A percentile compares a stretch with the other conserved stretches of the same genome.
Conservation (phyloP, 2,888 invertebrate genomes). For the Steinernema scapterisci region DNA sequence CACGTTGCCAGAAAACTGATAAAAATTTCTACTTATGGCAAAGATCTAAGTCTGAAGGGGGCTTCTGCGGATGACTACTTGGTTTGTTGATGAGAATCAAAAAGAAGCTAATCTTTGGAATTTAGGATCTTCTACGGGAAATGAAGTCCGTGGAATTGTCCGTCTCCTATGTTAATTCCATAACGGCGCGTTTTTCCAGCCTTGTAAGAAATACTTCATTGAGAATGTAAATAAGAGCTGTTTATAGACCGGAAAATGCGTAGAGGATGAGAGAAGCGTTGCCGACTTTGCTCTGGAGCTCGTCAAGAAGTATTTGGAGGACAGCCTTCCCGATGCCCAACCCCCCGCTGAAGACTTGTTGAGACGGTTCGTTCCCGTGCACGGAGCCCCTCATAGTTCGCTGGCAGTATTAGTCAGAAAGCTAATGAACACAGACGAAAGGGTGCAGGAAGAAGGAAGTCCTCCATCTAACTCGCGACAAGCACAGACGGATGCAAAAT, state of each 20-base stretch:
- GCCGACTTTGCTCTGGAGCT: not conserved
- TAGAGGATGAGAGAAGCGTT: not conserved
- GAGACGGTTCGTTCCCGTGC: not conserved
- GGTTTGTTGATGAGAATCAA: not conserved
- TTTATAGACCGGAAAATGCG: too few species aligned
- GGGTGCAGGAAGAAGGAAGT: not conserved
- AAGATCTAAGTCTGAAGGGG: too few species aligned
- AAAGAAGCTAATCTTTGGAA: too few species aligned
- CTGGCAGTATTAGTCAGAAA: not conserved
- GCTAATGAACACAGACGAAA: constrained; percentile 13
- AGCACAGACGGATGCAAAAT: constrained; percentile 3
- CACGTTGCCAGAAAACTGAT: not conserved
- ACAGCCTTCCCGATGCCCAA: not conserved
- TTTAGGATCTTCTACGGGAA: not conserved
- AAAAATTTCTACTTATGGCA: not conserved
- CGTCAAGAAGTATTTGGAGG: not conserved
- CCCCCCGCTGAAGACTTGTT: not conserved
- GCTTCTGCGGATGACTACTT: not conserved
- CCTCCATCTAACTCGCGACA: not conserved
- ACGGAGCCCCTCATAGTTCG: not conserved
- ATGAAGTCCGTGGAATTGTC: constrained; percentile 4
- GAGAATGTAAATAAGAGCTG: too few species aligned
- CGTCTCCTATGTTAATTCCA: not conserved
- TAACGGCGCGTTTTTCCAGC: not conserved
- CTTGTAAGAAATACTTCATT: not conserved